Base-by-base conservation (phyloP, 1,140 invertebrate species). In the Drosophila saltans region DNA sequence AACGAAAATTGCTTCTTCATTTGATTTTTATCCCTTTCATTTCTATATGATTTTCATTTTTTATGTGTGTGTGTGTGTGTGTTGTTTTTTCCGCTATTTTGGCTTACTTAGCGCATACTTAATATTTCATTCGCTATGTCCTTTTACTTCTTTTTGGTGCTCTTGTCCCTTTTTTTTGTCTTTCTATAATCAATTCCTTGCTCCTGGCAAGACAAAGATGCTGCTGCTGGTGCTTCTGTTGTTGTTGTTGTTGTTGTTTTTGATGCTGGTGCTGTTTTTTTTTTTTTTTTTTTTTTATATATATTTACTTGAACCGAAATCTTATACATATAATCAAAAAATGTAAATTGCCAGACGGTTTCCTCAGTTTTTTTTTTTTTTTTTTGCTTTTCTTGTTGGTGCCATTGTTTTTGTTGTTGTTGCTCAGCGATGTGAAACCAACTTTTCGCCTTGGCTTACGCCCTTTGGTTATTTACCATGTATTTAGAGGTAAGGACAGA, bases 291-390 rank as follows among this genome's bases (percentile, higher is more conserved):
- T 78, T 16, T 61, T 39, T 4, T 60, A 55, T 66, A 69, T 78
- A 75, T 84, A 84, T 84, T 84, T 78, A 84, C 81, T 84, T 84
- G 78, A 84, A 80, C 78, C 81, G 45, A 52, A 52, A 52, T 52
- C 45, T 52, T 52, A 52, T 52, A 52, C 72, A 83, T 84, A 84
- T 80, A 84, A 84, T 84, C 45, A 52, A 80, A 84, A 84, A 84
- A 84, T 84, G 78, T 75, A 84, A 84, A 84, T 84, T 84, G 66
- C 74, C 61, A 72, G 63, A 52, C 45, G 45, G 45, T 52, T 52
- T 24, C 45, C 45, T 52, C 45, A 52, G 8, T 52, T 52, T 36
- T 36, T 36, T 36, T 36, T 4, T 5, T 36, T 36, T 36, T 5
- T 7, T 5, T 36, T 36, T 36, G 33, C 33, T 36, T 36, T 36